Percentiles rank a stretch among this genome's conserved stretches.
Conservation (phyloP, 2,888 invertebrate species). For the Xylota sylvarum region DNA sequence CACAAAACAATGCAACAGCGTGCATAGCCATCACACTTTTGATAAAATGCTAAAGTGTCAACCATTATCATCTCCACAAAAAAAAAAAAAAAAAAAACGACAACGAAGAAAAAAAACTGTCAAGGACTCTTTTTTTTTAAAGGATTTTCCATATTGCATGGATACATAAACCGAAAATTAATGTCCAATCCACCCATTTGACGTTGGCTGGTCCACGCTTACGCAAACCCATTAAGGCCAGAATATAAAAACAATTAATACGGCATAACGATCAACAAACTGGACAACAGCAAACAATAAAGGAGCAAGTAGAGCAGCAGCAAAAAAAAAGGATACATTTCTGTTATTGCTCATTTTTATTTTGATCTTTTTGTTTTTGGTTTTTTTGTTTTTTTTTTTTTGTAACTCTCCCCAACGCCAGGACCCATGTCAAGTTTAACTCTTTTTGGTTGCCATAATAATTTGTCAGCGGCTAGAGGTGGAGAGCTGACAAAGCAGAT, state of each 20-base stretch:
- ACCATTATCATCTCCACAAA: slow-evolving; percentile 37
- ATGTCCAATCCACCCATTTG: slow-evolving; percentile 40
- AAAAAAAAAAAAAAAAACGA: not conserved
- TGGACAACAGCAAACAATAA: slow-evolving; percentile 14
- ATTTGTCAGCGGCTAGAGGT: slow-evolving; percentile 35
- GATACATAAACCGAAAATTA: slow-evolving; percentile 33
- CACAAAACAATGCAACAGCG: slow-evolving; percentile 22
- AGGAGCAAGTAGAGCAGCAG: not conserved
- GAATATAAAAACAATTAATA: slow-evolving; percentile 38
- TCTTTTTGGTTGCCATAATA: slow-evolving; percentile 58
- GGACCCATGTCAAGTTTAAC: slow-evolving; percentile 56
- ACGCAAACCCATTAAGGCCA: slow-evolving; percentile 38
- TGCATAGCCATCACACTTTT: not conserved
- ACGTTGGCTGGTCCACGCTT: slow-evolving; percentile 2
- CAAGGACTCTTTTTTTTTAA: not conserved
- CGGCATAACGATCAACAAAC: slow-evolving; percentile 27
- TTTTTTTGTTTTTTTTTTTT: not conserved
- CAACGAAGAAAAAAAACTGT: not conserved
- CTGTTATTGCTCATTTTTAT: slow-evolving; percentile 43
- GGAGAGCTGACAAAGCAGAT: slow-evolving; percentile 50
- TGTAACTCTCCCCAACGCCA: slow-evolving; percentile 9
- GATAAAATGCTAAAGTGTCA: slow-evolving; percentile 43
- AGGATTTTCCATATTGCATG: slow-evolving; percentile 8
- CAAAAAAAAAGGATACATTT: slow-evolving; percentile 27
- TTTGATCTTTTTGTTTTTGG: too few relatives aligned